Evolutionary conservation across 2,888 invertebrate genomes (phyloP).

Genomic region (Nemotelus pantherinus): DNA sequence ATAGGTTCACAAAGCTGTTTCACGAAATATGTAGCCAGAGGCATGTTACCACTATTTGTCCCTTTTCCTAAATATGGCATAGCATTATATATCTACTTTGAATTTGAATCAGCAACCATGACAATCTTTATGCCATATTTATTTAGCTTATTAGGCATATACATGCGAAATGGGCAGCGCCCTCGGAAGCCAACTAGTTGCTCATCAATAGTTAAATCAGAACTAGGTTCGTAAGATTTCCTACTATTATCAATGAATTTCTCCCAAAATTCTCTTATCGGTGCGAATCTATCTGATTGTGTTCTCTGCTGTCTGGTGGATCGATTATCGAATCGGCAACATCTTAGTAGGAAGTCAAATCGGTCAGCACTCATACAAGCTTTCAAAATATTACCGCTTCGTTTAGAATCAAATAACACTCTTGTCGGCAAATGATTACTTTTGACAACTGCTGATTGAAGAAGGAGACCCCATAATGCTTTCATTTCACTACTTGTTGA

Average conservation of each 20-base stretch:
- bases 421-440: too few species aligned
- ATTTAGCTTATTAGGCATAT: slow-evolving; percentile 7
- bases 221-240: neutral
- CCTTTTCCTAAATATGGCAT: slow-evolving; percentile 9
- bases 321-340: too few species aligned
- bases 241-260: slow-evolving; percentile 1
- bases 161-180: slow-evolving; percentile 1
- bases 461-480: too few species aligned
- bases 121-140: slow-evolving; percentile 4
- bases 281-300: too few species aligned
- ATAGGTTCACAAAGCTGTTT: slow-evolving; percentile 6
- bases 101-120: neutral
- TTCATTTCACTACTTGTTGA: too few species aligned
- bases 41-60: neutral
- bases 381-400: too few species aligned
- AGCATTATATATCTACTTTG: slow-evolving; percentile 5
- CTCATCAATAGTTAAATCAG: neutral
- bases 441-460: too few species aligned
- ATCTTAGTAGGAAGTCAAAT: too few species aligned
- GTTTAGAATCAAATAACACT: too few species aligned
- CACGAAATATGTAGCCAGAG: neutral
- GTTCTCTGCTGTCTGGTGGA: too few species aligned
- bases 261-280: neutral
- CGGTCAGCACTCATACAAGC: too few species aligned
- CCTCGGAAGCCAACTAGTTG: neutral